phyloP scores from a whole-genome alignment of 2,888 invertebrate species.

The Nemoura dubitans region DNA sequence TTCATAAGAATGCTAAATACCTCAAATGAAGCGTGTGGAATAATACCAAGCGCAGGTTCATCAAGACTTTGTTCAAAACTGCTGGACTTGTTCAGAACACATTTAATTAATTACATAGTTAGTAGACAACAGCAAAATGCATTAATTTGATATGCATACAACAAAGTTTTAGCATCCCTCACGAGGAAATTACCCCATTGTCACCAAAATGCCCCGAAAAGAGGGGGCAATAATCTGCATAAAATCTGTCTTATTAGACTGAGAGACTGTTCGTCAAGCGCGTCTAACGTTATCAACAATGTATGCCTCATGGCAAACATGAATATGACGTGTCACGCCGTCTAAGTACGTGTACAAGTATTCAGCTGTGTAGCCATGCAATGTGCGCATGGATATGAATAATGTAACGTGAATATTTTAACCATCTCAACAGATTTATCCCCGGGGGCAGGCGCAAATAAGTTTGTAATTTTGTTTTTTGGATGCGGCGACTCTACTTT shows the following conservation, averaged over 20 bases:
- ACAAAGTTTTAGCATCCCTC: background rate
- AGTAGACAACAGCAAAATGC: background rate
- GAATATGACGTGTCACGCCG: constrained; percentile 26
- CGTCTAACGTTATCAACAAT: background rate
- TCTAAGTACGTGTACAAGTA: constrained; percentile 13
- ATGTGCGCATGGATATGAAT: constrained; percentile 37
- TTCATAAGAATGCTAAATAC: background rate
- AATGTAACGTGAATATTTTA: constrained; percentile 34
- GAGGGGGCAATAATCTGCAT: background rate
- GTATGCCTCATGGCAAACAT: background rate
- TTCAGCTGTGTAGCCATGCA: background rate
- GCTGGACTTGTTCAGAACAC: background rate
- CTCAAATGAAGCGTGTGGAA: background rate
- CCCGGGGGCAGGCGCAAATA: background rate
- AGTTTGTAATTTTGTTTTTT: background rate
- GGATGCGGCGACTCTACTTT: too few relatives aligned
- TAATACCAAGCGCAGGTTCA: background rate
- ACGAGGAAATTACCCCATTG: background rate
- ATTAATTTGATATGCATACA: background rate
- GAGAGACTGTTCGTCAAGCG: background rate
- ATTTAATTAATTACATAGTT: background rate
- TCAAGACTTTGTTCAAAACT: background rate
- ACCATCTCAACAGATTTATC: background rate
- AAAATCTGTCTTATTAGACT: constrained; percentile 16
- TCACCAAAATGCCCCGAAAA: background rate